phyloP scores from a whole-genome alignment of 2,113 vertebrate genomes.

The Eptesicus fuscus region DNA sequence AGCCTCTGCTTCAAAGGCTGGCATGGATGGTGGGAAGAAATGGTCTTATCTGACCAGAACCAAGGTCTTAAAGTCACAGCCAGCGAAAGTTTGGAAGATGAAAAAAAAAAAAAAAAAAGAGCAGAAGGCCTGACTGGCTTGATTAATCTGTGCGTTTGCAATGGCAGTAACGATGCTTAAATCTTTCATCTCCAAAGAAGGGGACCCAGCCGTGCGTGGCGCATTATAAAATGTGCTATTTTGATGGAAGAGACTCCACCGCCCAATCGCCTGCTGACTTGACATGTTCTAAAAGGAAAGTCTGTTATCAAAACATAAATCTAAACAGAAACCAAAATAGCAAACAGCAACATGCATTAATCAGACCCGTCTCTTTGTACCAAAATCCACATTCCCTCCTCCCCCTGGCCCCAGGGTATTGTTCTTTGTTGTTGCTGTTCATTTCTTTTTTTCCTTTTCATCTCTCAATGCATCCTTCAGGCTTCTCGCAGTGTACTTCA shows the following conservation, averaged over 20 bases:
- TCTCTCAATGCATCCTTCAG: constrained; percentile 34
- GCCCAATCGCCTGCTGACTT: neutral
- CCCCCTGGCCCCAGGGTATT: neutral
- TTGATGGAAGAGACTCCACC: constrained; percentile 34
- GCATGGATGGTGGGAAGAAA: neutral
- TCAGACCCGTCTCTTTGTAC: constrained; percentile 36
- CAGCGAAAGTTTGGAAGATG: neutral
- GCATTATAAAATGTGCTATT: neutral
- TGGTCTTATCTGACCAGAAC: neutral
- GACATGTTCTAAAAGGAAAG: neutral
- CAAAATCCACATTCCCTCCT: neutral
- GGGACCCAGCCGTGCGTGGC: neutral
- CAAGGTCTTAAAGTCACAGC: neutral
- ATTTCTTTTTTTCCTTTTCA: constrained; percentile 33
- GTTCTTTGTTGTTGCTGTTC: constrained; percentile 20
- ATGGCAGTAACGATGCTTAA: neutral
- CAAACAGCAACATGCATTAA: constrained; percentile 41
- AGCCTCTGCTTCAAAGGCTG: neutral
- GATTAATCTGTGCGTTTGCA: neutral
- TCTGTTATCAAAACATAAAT: constrained; percentile 57
- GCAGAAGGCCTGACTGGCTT: neutral
- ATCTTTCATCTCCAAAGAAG: constrained; percentile 17
- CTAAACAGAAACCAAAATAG: constrained; percentile 55
- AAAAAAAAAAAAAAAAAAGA: neutral
- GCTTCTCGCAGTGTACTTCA: neutral